These are phyloP conservation scores for Plecturocebus donacophilus DNA, from an alignment of 2,113 vertebrate genomes.

Conservation along the genomic window DNA sequence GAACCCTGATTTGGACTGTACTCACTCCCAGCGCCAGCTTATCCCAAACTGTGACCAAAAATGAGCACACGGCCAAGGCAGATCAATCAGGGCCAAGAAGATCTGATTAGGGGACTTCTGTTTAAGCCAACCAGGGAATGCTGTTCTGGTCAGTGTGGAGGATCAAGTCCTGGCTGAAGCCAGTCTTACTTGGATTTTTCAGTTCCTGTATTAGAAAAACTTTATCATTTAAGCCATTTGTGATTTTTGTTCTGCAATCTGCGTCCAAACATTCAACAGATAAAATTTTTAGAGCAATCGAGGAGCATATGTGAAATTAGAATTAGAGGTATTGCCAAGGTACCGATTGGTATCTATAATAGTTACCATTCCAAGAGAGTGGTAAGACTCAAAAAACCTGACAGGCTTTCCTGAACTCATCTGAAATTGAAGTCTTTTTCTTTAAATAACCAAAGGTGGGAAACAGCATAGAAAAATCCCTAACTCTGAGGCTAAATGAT, in stretches of 20 bases:
- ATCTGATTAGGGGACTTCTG: background rate
- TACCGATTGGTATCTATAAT: background rate
- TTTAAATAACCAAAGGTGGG: conserved; percentile 12
- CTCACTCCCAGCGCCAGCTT: background rate
- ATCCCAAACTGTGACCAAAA: background rate
- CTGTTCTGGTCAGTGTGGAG: background rate
- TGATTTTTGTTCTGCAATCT: background rate
- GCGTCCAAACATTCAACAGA: background rate
- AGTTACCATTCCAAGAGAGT: background rate
- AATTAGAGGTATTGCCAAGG: background rate
- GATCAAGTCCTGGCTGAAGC: background rate
- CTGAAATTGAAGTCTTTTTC: background rate
- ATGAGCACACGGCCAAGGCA: background rate
- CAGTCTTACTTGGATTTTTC: background rate
- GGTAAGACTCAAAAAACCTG: background rate
- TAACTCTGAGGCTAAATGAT: background rate
- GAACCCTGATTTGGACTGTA: background rate
- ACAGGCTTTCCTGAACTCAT: background rate
- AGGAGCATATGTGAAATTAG: background rate
- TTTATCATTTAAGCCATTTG: background rate
- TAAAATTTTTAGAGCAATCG: background rate
- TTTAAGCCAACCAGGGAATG: background rate
- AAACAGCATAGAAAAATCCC: background rate
- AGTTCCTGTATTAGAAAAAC: background rate
- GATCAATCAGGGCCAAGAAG: background rate